Evolutionary conservation across 2,113 vertebrate species (phyloP).

Genomic region (Merops nubicus): DNA sequence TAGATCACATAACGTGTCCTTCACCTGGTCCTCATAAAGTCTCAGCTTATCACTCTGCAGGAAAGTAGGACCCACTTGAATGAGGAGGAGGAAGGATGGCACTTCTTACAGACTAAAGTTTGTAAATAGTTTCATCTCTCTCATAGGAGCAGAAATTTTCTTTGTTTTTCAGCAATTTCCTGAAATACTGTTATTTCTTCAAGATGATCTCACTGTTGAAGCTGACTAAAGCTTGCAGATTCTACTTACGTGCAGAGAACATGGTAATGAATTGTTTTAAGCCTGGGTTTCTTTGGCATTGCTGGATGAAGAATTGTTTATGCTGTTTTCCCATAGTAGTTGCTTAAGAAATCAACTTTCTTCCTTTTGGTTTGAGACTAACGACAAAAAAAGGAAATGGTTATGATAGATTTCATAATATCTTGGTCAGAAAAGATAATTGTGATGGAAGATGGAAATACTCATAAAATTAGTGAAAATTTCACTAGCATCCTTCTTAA

Average conservation of each 20-base stretch:
- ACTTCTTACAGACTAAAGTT: background rate
- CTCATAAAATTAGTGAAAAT: background rate
- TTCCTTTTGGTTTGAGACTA: background rate
- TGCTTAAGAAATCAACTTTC: constrained; percentile 4
- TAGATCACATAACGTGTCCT: background rate
- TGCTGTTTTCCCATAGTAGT: background rate
- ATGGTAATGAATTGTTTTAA: background rate
- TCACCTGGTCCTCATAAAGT: background rate
- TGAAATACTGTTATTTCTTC: background rate
- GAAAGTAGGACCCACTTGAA: background rate
- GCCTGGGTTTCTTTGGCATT: background rate
- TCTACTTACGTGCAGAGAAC: background rate
- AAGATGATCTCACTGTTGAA: background rate
- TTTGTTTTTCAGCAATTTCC: background rate
- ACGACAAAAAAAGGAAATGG: background rate
- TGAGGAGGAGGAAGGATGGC: background rate
- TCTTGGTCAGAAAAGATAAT: background rate
- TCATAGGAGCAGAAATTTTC: background rate
- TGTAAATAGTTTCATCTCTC: background rate
- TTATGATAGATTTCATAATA: background rate
- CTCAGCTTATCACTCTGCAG: background rate
- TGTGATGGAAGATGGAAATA: background rate
- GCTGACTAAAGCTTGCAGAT: background rate
- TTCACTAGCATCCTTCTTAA: background rate
- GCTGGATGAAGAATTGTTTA: background rate